Base-by-base conservation (phyloP, 2,797 vertebrate species). In the Acestrorhynchus altus region DNA sequence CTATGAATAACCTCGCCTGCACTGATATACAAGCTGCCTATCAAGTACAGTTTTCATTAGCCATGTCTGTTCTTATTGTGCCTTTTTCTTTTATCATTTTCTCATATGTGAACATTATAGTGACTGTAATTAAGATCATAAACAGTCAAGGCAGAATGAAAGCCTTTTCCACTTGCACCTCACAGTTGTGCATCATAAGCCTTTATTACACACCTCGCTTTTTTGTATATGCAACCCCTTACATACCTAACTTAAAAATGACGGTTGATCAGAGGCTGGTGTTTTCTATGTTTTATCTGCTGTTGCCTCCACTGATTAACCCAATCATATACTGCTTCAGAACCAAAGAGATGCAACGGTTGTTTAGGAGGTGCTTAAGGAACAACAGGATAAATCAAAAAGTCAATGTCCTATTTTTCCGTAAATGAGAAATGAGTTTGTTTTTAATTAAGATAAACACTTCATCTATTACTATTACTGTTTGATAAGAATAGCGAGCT, bases 21-120 rank as follows among this genome's bases (percentile, higher is more conserved):
- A 87, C 80, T 0, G 87, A 93, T 1, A 84, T 22, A 26, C 24
- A 15, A 46, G 35, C 24, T 59, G 51, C 12, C 4, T 71, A 57
- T 44, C 51, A 71, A 57, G 52, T 71, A 20, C 69, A 71, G 15
- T 44, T 71, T 13, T 59, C 69, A 16, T 6, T 83, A 18, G 90
- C 90, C 0, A 88, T 89, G 3, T 81, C 91, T 31, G 86, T 92
- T 61, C 87, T 93, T 26, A 82, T 92, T 26, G 66, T 88, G 31
- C 87, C 90, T 18, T 87, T 91, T 8, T 68, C 80, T 1, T 86
- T 93, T 26, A 92, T 93, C 24, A 51, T 89, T 4, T 22, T 88
- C 10, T 92, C 92, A 7, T 93, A 93, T n/a, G n/a, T 85, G n/a
- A 82, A 79, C 68, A 92, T 94, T 22, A 83, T 93, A 22, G 44